These are phyloP conservation scores for Mesorhabditis spiculigera DNA, from an alignment of 2,888 invertebrate genomes.

Conservation along the genomic window DNA sequence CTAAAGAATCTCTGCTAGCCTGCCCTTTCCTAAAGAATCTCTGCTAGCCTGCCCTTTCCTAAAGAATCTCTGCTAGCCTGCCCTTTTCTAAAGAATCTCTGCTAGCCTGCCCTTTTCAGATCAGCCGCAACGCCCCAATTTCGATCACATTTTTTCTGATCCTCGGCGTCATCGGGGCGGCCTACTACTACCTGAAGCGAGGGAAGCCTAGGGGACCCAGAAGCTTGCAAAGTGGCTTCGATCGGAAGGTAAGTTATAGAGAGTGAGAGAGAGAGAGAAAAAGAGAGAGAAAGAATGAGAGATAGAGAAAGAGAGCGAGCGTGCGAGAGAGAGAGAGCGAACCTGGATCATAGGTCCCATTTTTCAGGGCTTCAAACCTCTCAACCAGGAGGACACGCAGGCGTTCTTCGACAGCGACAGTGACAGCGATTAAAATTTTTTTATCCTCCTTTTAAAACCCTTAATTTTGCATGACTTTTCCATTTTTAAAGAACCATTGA, in stretches of 20 bases:
- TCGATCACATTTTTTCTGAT: background rate
- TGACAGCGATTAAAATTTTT: slow-evolving; percentile 28
- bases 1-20: too few relatives aligned
- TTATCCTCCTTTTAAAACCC: background rate
- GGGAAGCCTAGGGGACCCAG: background rate
- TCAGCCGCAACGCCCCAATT: background rate
- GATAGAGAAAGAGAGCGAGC: too few relatives aligned
- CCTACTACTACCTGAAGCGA: background rate
- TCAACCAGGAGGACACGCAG: slow-evolving; percentile 39
- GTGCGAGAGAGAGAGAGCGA: too few relatives aligned
- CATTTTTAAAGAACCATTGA: background rate
- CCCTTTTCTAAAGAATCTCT: too few relatives aligned
- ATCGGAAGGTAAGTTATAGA: slow-evolving; percentile 11
- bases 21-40: too few relatives aligned
- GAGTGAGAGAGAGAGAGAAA: too few relatives aligned
- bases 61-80: too few relatives aligned
- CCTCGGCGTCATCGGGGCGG: background rate
- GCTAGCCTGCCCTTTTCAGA: background rate
- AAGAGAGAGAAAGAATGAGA: too few relatives aligned
- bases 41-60: too few relatives aligned
- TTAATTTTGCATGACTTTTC: background rate
- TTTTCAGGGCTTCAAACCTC: slow-evolving; percentile 52
- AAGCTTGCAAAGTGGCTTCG: slow-evolving; percentile 6
- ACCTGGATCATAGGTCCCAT: too few relatives aligned
- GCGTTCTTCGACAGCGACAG: slow-evolving; percentile 32